Evolutionary conservation across 2,113 vertebrate species (phyloP).

Genomic region (Phalacrocorax aristotelis): DNA sequence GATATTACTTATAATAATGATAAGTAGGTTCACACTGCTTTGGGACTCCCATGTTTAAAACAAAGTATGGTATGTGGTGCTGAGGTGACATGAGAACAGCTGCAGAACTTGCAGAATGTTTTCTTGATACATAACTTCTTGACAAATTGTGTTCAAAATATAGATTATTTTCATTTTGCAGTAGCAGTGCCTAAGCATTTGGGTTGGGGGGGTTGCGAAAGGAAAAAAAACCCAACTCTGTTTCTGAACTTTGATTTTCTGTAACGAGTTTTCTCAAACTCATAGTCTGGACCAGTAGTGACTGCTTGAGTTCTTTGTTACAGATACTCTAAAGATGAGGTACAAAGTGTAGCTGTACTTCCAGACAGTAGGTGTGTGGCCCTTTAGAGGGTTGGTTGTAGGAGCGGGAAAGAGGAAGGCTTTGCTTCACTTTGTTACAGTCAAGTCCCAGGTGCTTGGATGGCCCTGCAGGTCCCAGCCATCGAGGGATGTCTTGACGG

Average conservation of each 20-base stretch:
- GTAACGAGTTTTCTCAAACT: not conserved
- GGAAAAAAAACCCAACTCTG: not conserved
- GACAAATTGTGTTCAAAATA: not conserved
- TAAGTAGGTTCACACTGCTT: not conserved
- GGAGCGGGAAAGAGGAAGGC: not conserved
- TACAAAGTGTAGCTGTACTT: not conserved
- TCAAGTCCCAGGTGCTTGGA: not conserved
- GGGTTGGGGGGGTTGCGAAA: too few relatives aligned
- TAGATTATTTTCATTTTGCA: not conserved
- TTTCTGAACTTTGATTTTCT: not conserved
- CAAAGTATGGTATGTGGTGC: not conserved
- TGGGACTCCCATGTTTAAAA: not conserved
- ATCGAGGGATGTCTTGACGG: accelerated
- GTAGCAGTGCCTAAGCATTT: not conserved
- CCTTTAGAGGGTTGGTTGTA: not conserved
- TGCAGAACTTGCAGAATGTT: not conserved
- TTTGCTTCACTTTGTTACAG: not conserved
- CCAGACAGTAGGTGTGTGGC: not conserved
- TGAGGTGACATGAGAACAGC: not conserved
- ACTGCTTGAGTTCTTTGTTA: not conserved
- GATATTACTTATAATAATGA: not conserved
- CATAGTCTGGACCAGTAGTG: not conserved
- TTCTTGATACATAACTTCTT: not conserved
- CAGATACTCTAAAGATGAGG: not conserved
- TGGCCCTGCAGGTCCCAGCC: not conserved